Base-by-base conservation (phyloP, 2,113 vertebrate species). In the Bothrops jararaca region DNA sequence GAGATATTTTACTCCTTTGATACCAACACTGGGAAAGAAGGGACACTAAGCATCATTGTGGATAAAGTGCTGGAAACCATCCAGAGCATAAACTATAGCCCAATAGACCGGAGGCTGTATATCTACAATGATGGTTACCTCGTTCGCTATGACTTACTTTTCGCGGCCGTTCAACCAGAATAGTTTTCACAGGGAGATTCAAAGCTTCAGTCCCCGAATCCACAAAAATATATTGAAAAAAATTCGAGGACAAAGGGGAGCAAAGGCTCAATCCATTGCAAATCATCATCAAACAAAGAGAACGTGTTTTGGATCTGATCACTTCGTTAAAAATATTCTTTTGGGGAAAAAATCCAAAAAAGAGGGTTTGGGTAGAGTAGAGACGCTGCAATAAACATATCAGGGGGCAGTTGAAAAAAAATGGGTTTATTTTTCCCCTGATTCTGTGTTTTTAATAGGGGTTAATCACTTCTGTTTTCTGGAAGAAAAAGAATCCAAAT, bases 1-100 rank as follows among this genome's bases (percentile, higher is more conserved):
- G 98, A 99, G 95, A 98, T 99, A 85, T 99, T 99, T 97, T 99
- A 98, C 85, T 98, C 96, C 64, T 99, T 98, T 45, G 98, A 99
- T 96, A 99, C 98, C 0, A 97, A 92, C 7, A 98, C 98, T 20
- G 97, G 97, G 12, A 93, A 34, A 52, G 97, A 98, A 95, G 93
- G 95, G n/a, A 92, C 1, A 3, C 0, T 97, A 22, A 94, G 89
- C 50, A 89, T 98, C 11, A 0, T 91, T 15, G 89, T 98, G 91
- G 94, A 95, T 0, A 98, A 98, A 94, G 94, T 97, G 93, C 54
- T 97, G 92, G 97, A 98, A 26, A 96, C 0, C 13, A 69, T 98
- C 10, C 97, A 97, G 85, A 97, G 97, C 92, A 94, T 98, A 4
- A 94, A 96, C 91, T 98, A 98, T 26, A 97, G 94, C 48, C 98